Evolutionary conservation across 2,888 invertebrate species (phyloP).

Genomic region (Hydraecia micacea): DNA sequence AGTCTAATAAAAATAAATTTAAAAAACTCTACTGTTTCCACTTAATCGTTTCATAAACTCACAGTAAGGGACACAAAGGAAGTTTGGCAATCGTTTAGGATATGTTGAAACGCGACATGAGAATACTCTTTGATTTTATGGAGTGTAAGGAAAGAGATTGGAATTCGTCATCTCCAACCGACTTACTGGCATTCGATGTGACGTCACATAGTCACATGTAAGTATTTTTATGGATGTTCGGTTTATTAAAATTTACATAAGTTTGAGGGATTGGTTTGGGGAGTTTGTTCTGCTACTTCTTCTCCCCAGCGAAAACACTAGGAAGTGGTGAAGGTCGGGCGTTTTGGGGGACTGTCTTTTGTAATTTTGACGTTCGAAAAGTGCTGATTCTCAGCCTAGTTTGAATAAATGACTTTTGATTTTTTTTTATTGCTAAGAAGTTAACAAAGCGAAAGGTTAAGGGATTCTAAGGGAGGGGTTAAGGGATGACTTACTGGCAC

Average conservation of each 20-base stretch:
- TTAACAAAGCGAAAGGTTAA: no score
- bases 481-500: slow-evolving; percentile 56
- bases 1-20: not conserved
- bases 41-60: not conserved
- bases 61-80: slow-evolving; percentile 57
- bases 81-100: slow-evolving; percentile 62
- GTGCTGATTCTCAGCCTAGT: no score
- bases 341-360: no score
- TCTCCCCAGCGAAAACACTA: no score
- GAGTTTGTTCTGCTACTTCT: no score
- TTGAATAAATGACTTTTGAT: no score
- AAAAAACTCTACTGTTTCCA: not conserved
- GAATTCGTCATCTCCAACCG: slow-evolving; percentile 52
- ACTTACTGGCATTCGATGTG: slow-evolving; percentile 53
- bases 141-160: slow-evolving; percentile 65
- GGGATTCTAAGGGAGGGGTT: no score
- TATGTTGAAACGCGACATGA: slow-evolving; percentile 62
- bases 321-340: no score
- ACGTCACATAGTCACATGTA: slow-evolving; percentile 23
- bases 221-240: slow-evolving; percentile 32
- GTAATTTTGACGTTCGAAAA: no score
- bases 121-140: slow-evolving; percentile 69
- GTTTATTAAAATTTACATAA: slow-evolving; percentile 7
- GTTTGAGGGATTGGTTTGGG: slow-evolving; percentile 2
- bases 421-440: no score